Conservation (phyloP, 2,797 vertebrate genomes). For the Avahi laniger region DNA sequence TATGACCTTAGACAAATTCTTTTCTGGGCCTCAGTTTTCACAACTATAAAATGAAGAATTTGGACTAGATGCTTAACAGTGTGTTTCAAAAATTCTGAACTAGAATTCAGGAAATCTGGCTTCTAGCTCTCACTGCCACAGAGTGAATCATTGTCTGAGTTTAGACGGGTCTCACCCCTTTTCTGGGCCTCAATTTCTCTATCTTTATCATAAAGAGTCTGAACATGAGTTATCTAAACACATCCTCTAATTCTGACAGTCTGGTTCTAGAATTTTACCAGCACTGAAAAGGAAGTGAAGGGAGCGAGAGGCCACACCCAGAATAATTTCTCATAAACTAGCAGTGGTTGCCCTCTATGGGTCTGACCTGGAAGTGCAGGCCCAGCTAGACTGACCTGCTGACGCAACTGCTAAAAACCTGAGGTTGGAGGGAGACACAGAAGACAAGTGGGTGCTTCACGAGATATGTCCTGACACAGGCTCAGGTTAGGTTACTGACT, state of each 20-base stretch:
- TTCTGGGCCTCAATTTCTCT: constrained; percentile 7
- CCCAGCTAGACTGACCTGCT: background rate
- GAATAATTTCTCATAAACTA: constrained; percentile 55
- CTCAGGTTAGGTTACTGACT: background rate
- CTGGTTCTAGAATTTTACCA: constrained; percentile 47
- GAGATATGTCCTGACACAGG: background rate
- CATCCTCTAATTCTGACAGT: constrained; percentile 28
- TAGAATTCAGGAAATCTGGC: constrained; percentile 24
- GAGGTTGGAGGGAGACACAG: background rate
- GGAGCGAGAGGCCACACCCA: constrained; percentile 31
- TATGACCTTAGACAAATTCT: constrained; percentile 1
- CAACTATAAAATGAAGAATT: constrained; percentile 27
- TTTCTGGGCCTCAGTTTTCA: constrained; percentile 10
- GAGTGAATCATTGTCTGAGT: background rate
- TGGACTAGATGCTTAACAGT: background rate
- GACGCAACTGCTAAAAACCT: background rate
- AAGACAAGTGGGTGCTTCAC: background rate
- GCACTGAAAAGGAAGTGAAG: constrained; percentile 57
- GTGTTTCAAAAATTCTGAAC: constrained; percentile 29
- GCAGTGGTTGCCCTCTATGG: constrained; percentile 59
- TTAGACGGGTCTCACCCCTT: background rate
- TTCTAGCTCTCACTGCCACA: background rate
- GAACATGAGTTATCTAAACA: constrained; percentile 33
- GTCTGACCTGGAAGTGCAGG: constrained; percentile 39
- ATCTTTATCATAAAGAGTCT: background rate